Evolutionary conservation across 2,797 vertebrate genomes (phyloP).

Genomic region (Gephyroberyx darwinii): DNA sequence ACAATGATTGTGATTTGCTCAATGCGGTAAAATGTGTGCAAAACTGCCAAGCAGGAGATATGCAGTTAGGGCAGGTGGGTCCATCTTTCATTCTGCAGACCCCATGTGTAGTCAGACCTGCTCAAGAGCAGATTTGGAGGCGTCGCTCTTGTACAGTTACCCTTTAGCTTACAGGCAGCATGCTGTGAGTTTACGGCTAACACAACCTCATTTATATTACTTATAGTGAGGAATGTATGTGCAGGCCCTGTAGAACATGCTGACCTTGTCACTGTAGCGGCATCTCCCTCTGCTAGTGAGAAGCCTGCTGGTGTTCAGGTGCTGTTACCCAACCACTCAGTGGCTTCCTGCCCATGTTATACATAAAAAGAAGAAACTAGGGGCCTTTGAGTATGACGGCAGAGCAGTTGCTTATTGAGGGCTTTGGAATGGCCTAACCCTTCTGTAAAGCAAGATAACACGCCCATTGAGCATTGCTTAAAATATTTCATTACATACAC

Average conservation of each 20-base stretch:
- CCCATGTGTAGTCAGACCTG: slow-evolving; percentile 32
- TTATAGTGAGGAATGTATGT: slow-evolving; percentile 77
- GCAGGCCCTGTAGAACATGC: slow-evolving; percentile 80
- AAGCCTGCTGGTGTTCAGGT: slow-evolving; percentile 62
- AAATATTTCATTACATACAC: slow-evolving; percentile 57
- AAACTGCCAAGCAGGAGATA: not conserved
- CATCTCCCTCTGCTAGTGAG: slow-evolving; percentile 59
- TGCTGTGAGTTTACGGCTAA: slow-evolving; percentile 78
- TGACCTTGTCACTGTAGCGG: slow-evolving; percentile 89
- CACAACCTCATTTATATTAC: slow-evolving; percentile 84
- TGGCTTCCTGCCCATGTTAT: slow-evolving; percentile 53
- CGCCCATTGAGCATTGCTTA: slow-evolving; percentile 58
- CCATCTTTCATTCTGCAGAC: slow-evolving; percentile 55
- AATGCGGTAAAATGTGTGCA: slow-evolving; percentile 15
- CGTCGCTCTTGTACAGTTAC: slow-evolving; percentile 70
- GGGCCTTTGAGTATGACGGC: slow-evolving; percentile 46
- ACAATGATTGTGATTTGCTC: slow-evolving; percentile 25
- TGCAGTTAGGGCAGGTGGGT: slow-evolving; percentile 23
- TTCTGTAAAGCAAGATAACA: slow-evolving; percentile 38
- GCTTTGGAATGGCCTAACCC: slow-evolving; percentile 27
- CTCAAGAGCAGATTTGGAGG: slow-evolving; percentile 70
- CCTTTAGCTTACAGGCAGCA: slow-evolving; percentile 80
- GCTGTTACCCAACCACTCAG: slow-evolving; percentile 53
- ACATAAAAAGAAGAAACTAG: slow-evolving; percentile 47
- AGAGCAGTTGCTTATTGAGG: slow-evolving; percentile 45